Percentiles rank a stretch among this genome's conserved stretches.
These are phyloP conservation scores for Entomobrya proxima DNA, from an alignment of 2,888 invertebrate genomes.

Conservation along the genomic window DNA sequence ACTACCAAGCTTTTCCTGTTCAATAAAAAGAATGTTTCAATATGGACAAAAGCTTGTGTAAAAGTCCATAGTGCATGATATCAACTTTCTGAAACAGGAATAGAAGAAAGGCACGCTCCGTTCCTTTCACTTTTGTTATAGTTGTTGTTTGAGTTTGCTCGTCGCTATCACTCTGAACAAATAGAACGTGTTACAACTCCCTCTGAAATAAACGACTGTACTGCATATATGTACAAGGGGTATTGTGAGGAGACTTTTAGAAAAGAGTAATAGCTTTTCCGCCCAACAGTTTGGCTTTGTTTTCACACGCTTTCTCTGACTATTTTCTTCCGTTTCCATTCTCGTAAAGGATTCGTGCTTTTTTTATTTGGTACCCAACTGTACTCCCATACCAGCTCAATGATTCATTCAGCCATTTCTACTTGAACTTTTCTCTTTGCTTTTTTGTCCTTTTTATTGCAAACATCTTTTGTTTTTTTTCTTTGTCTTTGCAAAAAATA, in stretches of 20 bases:
- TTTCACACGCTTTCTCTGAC: constrained; percentile 40
- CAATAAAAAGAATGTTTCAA: constrained; percentile 27
- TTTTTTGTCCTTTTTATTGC: background rate
- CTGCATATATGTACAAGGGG: background rate
- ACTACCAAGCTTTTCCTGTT: background rate
- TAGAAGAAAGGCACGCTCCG: background rate
- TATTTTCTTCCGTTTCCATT: constrained; percentile 37
- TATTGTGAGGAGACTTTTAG: background rate
- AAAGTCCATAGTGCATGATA: background rate
- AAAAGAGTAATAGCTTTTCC: constrained; percentile 54
- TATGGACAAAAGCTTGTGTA: background rate
- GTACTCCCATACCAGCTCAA: background rate
- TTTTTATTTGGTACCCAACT: constrained; percentile 12
- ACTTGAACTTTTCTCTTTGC: constrained; percentile 15
- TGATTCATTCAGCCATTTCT: constrained; percentile 25
- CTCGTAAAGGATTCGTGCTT: constrained; percentile 20
- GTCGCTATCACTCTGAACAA: constrained; percentile 10
- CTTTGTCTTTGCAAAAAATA: constrained; percentile 7
- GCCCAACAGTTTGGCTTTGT: constrained; percentile 53
- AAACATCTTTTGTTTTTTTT: background rate
- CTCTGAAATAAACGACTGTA: background rate
- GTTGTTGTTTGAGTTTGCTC: constrained; percentile 33
- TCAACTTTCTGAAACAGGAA: background rate
- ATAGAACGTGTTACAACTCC: constrained; percentile 39
- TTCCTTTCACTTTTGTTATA: background rate